Percentiles rank a stretch among this genome's conserved stretches.
Conservation (phyloP, 2,888 invertebrate genomes). For the Cryptocheilus praepositus region DNA sequence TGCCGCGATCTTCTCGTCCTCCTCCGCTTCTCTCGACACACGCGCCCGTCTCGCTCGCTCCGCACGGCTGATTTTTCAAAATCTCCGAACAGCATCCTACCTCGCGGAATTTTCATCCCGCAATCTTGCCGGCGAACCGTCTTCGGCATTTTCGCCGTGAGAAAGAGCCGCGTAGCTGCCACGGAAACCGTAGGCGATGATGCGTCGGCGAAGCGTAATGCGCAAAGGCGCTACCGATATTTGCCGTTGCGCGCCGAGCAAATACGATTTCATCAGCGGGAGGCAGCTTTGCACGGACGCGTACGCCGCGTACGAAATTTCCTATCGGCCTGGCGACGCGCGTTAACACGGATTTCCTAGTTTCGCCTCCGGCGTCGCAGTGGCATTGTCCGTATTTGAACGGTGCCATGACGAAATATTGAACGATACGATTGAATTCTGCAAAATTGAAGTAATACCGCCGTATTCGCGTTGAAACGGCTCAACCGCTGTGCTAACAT, state of each 20-base stretch:
- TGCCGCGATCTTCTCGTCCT: constrained; percentile 17
- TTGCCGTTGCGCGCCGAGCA: background rate
- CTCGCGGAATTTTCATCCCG: constrained; percentile 3
- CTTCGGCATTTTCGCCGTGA: constrained; percentile 26
- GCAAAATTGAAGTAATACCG: no score
- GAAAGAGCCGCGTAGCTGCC: no score
- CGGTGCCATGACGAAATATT: no score
- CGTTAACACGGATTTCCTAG: no score
- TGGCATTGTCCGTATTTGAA: no score
- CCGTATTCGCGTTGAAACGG: no score
- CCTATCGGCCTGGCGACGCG: no score
- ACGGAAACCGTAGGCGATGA: no score
- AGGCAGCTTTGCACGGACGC: background rate
- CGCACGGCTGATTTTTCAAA: constrained; percentile 33
- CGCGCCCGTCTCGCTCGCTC: constrained; percentile 2
- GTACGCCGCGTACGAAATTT: background rate
- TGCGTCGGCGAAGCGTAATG: no score
- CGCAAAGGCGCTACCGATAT: background rate
- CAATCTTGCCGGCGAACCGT: constrained; percentile 1
- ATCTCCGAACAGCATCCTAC: constrained; percentile 21
- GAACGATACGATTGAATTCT: no score
- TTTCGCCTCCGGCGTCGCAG: no score
- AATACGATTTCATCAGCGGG: background rate
- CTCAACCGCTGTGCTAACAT: no score
- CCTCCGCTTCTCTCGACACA: background rate